phyloP scores from a whole-genome alignment of 2,113 vertebrate genomes.

The Tauraco erythrolophus region DNA sequence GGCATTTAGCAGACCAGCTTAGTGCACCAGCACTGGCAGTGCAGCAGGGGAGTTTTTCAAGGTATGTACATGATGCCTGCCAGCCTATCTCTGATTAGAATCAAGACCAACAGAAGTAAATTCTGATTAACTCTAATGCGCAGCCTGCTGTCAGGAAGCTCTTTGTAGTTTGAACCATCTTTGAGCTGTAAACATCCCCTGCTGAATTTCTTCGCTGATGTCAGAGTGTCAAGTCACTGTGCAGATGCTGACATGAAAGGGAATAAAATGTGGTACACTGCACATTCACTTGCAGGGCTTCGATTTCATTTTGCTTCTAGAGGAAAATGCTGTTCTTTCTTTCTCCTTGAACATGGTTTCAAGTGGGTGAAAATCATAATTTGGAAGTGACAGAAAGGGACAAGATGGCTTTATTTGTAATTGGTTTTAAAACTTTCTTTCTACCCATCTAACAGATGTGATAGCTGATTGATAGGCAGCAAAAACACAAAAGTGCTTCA shows the following conservation, averaged over 20 bases:
- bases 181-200: slow-evolving; percentile 27
- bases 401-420: neutral
- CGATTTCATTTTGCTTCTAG: neutral
- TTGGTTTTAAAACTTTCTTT: neutral
- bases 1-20: neutral
- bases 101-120: slow-evolving; percentile 40
- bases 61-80: neutral
- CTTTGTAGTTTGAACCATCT: neutral
- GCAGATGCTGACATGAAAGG: neutral
- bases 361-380: neutral
- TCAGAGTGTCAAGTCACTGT: neutral
- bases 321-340: neutral
- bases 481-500: neutral
- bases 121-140: slow-evolving; percentile 33
- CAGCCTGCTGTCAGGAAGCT: slow-evolving; percentile 37
- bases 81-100: slow-evolving; percentile 47
- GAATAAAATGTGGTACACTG: neutral
- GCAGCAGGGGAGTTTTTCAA: slow-evolving; percentile 30
- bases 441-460: neutral
- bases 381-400: neutral
- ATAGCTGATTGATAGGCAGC: neutral
- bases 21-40: neutral
- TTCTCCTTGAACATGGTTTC: neutral
- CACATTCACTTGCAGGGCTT: neutral
- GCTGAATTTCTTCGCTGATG: neutral